Evolutionary conservation across 2,888 invertebrate genomes (phyloP), one percentile per base, ranked within the genome.

Genomic region (Drosophila limbata): DNA sequence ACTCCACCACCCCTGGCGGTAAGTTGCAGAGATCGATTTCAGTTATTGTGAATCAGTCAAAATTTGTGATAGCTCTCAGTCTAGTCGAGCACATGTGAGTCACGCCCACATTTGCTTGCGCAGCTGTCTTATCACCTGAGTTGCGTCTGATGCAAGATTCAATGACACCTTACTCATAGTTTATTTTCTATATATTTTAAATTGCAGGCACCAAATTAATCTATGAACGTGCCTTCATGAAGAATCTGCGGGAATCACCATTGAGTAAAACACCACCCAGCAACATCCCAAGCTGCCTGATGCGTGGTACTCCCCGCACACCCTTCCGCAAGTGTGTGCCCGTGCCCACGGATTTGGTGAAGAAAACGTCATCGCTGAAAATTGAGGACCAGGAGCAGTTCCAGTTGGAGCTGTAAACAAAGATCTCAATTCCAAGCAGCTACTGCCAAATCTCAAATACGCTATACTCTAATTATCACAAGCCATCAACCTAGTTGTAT

Each of bases 1-100:
- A 97, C 93, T 98, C 98, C 1, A 98, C 98, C 44, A 98, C 98
- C 64, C 98, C 98, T 89, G 98, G 98, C 95, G 98, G 98, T 98
- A 94, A 94, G 93, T 92, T 57, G 3, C 19, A 9, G 25, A 51
- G 11, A 28, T 28, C 8, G 57, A 64, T 64, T 72, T 75, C n/a
- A 0, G 42, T 9, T 51, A 3, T 8, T 52, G 28, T 69, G 75
- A 79, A 69, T 79, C 70, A 81, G 63, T 52, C 39, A n/a, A 61
- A 6, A 47, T n/a, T 17, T 25, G 6, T 77, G 79, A 79, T 67
- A 73, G 68, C 47, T 55, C 17, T 11, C 31, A 9, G 33, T 25
- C 37, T 44, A 42, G 98, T 88, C 57, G 93, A 98, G 48, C 98
- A 96, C 93, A 97, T 50, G 57, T 64, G 83, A 83, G 44, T 83